Evolutionary conservation across 2,797 vertebrate species (phyloP).

Genomic region (Microhierax caerulescens): DNA sequence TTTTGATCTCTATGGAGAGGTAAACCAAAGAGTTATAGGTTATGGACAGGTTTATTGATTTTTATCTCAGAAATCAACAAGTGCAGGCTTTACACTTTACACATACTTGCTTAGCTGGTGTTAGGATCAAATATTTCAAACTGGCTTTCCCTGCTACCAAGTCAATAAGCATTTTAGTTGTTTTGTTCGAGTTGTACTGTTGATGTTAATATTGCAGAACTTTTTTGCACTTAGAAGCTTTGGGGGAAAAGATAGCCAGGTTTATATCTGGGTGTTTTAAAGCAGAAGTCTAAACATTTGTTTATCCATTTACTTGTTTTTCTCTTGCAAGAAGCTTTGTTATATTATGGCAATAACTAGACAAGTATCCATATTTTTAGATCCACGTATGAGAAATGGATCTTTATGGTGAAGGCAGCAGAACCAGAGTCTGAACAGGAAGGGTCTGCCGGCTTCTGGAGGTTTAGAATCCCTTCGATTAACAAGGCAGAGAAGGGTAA

Average conservation of each 20-base stretch:
- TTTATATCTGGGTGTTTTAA: not conserved
- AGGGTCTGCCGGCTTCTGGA: not conserved
- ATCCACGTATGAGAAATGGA: not conserved
- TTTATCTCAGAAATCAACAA: conserved; percentile 78
- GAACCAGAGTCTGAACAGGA: not conserved
- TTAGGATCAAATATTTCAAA: conserved; percentile 76
- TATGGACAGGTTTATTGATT: conserved; percentile 77
- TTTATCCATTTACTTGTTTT: not conserved
- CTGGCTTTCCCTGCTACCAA: conserved; percentile 60
- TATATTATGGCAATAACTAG: not conserved
- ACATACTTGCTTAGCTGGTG: conserved; percentile 73
- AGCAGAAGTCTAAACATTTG: not conserved
- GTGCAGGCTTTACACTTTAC: conserved; percentile 75
- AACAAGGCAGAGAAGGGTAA: not conserved
- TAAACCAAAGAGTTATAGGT: conserved; percentile 72
- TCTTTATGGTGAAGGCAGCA: not conserved
- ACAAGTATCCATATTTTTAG: not conserved
- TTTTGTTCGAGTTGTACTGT: conserved; percentile 65
- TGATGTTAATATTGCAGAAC: conserved; percentile 44
- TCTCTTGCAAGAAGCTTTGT: not conserved
- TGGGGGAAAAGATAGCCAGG: not conserved
- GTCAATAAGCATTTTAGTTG: conserved; percentile 73
- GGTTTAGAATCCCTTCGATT: not conserved
- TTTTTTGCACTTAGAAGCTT: conserved; percentile 37
- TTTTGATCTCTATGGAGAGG: conserved; percentile 75